Evolutionary conservation across 2,888 invertebrate genomes (phyloP).

Genomic region (Apotomis turbidana): DNA sequence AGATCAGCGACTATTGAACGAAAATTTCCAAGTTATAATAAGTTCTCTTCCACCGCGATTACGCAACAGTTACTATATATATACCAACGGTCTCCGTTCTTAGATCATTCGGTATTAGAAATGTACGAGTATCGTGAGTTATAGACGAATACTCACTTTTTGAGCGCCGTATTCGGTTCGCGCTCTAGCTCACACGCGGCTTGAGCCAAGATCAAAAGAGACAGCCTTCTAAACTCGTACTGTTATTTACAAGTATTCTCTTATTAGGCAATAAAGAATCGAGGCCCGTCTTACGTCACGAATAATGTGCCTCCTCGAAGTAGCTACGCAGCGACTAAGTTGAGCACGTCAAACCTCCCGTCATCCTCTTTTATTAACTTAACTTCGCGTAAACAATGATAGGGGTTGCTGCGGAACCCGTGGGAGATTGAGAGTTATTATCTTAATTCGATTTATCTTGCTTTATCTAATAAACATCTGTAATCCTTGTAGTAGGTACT

Average conservation of each 20-base stretch:
- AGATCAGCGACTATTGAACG: background rate
- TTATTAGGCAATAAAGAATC: constrained; percentile 27
- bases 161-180: too few species aligned
- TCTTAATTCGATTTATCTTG: constrained; percentile 30
- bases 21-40: constrained; percentile 31
- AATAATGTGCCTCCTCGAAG: constrained; percentile 37
- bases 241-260: too few species aligned
- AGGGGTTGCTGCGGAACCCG: constrained; percentile 31
- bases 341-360: constrained; percentile 37
- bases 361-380: constrained; percentile 41
- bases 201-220: too few species aligned
- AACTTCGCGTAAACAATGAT: constrained; percentile 40
- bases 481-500: background rate
- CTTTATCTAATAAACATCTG: constrained; percentile 10
- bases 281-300: constrained; percentile 11
- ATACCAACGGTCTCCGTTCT: too few species aligned
- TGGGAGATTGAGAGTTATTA: constrained; percentile 31
- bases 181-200: too few species aligned
- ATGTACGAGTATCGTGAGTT: too few species aligned
- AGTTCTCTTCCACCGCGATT: constrained; percentile 19
- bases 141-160: too few species aligned
- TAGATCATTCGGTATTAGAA: too few species aligned
- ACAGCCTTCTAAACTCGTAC: too few species aligned
- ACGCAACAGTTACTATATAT: too few species aligned
- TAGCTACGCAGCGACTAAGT: constrained; percentile 36